phyloP scores from a whole-genome alignment of 2,113 vertebrate genomes.

The Hyperopisus bebe region DNA sequence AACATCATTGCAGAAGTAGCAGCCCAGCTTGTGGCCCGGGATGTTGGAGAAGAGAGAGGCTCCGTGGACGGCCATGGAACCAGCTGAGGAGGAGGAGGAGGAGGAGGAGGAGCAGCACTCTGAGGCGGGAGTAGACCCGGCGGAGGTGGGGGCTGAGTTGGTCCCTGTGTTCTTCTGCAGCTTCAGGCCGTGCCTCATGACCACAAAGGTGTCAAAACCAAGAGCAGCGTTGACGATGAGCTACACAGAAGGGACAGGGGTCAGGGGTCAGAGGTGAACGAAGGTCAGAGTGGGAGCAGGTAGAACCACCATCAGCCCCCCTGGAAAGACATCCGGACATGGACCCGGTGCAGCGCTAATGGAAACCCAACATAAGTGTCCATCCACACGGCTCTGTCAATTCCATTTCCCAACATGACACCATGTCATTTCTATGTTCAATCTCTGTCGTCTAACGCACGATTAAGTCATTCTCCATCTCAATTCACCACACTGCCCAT shows the following conservation, averaged over 20 bases:
- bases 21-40: constrained; percentile 90
- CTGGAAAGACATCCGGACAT: not conserved
- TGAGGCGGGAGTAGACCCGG: constrained; percentile 52
- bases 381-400: not conserved
- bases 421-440: not conserved
- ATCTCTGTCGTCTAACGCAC: not conserved
- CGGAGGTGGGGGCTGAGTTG: constrained; percentile 48
- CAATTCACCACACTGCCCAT: constrained; percentile 11
- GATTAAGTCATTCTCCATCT: not conserved
- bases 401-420: not conserved
- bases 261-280: constrained; percentile 13
- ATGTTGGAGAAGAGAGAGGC: constrained; percentile 95
- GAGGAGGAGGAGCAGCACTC: constrained; percentile 53
- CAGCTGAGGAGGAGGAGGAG: constrained; percentile 50
- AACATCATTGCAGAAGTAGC: constrained; percentile 98
- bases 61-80: constrained; percentile 47
- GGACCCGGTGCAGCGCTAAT: not conserved
- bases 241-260: constrained; percentile 47
- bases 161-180: constrained; percentile 58
- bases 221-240: constrained; percentile 89
- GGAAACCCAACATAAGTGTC: not conserved
- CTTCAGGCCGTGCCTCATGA: constrained; percentile 95
- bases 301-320: not conserved
- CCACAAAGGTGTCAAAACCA: constrained; percentile 96
- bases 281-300: not conserved